phyloP scores from a whole-genome alignment of 1,140 invertebrate species.

The Penaeus japonicus region DNA sequence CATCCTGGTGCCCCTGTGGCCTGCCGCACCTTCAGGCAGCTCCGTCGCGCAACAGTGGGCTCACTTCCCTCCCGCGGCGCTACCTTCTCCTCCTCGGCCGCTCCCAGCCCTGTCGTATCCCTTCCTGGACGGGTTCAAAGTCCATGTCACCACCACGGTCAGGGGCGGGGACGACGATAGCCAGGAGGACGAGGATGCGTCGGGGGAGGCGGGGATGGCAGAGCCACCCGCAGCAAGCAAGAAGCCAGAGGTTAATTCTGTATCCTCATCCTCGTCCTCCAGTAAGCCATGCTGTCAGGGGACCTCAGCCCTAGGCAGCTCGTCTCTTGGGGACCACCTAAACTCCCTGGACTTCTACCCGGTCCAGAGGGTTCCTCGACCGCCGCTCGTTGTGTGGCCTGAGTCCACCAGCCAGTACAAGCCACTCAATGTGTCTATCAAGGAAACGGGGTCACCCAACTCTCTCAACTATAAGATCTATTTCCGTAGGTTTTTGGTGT shows the following conservation, averaged over 20 bases:
- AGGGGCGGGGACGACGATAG: neutral
- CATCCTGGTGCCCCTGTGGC: too few species aligned
- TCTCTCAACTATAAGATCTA: slow-evolving; percentile 7
- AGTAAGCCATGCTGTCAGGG: too few species aligned
- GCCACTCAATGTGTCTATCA: neutral
- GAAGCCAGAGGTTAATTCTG: too few species aligned
- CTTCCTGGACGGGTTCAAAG: neutral
- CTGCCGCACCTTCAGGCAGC: too few species aligned
- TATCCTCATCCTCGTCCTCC: too few species aligned
- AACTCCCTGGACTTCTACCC: neutral
- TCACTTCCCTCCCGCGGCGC: neutral
- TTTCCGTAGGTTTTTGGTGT: slow-evolving; percentile 10
- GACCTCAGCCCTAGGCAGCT: too few species aligned
- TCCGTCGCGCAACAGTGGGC: neutral
- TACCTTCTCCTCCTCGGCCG: neutral
- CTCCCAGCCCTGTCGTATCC: neutral
- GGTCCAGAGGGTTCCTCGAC: neutral
- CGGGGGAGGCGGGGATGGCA: too few species aligned
- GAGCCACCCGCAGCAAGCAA: too few species aligned
- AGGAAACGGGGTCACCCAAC: slow-evolving; percentile 16
- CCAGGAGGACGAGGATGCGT: too few species aligned
- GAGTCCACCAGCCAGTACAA: slow-evolving; percentile 14
- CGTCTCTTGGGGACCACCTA: too few species aligned
- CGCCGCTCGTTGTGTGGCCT: slow-evolving; percentile 3
- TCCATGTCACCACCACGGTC: neutral